Base-by-base conservation (phyloP, 2,888 invertebrate species). In the Boloria euphrosyne region DNA sequence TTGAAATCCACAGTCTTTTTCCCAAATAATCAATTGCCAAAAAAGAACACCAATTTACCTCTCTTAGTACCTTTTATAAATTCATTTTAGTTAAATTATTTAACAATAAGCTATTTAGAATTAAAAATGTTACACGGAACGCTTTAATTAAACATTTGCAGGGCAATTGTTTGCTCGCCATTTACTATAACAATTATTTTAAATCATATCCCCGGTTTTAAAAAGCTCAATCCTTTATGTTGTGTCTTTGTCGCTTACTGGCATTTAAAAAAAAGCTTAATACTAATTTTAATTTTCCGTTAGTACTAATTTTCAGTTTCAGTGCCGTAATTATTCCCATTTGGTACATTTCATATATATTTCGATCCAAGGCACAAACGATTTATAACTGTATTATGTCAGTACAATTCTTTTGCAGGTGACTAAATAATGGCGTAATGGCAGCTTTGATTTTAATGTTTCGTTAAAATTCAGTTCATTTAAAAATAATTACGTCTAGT, bases 21-120 rank as follows among this genome's bases (percentile, higher is more conserved):
- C 51, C 31, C 55, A 55, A 66, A 59, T 67, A 66, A 69, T 65
- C 68, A 65, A 74, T 69, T 75, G 75, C 75, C 75, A 75, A 75
- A 66, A 62, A 66, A 62, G 74, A 65, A 75, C 72, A 75, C 74
- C 74, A 71, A 65, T 73, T 71, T 75, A 75, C 75, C 75, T 75
- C 75, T 70, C 59, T 67, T 66, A 67, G 47, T 53, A 44, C 54
- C 50, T 70, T 61, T 68, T 53, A 53, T 52, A 53, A 53, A 62
- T 61, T 66, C 59, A 49, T 31, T 61, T 68, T 43, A 63, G 55
- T 68, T 67, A 50, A 16, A 57, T 46, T 46, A 51, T 13, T 17
- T 62, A 50, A 47, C 31, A 55, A 50, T 2, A 22, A 43, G 55
- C 49, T 22, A 50, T 55, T 46, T 13, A 46, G n/a, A n/a, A 16